Conservation (phyloP, 2,888 invertebrate species). For the Habroteleia sp. region DNA sequence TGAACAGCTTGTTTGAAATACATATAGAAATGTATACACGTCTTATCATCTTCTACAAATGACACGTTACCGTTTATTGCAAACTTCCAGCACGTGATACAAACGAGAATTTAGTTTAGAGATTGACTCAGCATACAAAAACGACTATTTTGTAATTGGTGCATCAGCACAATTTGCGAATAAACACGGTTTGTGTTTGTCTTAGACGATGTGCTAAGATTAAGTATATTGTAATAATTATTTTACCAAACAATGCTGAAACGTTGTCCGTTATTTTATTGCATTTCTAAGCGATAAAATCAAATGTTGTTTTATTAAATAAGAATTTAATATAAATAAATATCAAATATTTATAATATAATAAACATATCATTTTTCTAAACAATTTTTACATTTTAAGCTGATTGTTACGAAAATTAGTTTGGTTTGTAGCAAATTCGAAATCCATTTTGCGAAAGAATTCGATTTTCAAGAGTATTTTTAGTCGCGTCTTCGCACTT, state of each 20-base stretch:
- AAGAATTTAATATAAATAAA: no score
- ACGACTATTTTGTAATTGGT: conserved; percentile 47
- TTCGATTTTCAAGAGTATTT: conserved; percentile 31
- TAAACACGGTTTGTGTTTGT: conserved; percentile 35
- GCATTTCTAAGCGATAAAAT: background rate
- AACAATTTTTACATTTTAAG: no score
- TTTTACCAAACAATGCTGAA: conserved; percentile 21
- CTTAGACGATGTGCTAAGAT: conserved; percentile 38
- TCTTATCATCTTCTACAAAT: conserved; percentile 61
- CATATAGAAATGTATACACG: conserved; percentile 46
- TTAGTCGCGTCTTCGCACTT: conserved; percentile 14
- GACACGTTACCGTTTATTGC: conserved; percentile 63
- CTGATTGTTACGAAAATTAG: no score
- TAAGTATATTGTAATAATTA: conserved; percentile 25
- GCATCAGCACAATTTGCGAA: conserved; percentile 48
- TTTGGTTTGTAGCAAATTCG: no score
- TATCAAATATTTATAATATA: no score
- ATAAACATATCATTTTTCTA: no score
- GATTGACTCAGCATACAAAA: conserved; percentile 58
- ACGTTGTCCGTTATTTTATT: background rate
- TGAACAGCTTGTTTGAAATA: conserved; percentile 58
- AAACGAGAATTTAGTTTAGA: conserved; percentile 47
- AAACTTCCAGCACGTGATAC: conserved; percentile 56
- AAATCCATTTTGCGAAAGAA: conserved; percentile 16
- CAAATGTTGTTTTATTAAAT: background rate